A percentile compares a stretch with the other conserved stretches of the same genome.
phyloP scores from a whole-genome alignment of 2,888 invertebrate genomes.

The Hyposoter didymator region DNA sequence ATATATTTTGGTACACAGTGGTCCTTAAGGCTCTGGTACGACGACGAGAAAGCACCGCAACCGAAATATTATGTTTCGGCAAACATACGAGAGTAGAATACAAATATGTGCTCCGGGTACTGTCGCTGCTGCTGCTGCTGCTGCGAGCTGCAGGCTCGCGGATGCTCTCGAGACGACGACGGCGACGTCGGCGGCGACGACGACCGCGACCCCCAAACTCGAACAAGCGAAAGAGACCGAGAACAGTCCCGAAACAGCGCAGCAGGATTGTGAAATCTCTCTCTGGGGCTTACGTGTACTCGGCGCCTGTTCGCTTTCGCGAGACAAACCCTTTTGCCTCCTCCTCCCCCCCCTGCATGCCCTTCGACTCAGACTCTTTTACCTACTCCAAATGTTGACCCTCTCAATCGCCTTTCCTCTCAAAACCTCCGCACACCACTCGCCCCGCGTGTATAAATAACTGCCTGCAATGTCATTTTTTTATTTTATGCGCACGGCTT shows the following conservation, averaged over 20 bases:
- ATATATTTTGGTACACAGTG: constrained; percentile 25
- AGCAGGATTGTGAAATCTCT: constrained; percentile 69
- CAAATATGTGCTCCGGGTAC: constrained; percentile 80
- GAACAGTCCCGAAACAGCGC: constrained; percentile 49
- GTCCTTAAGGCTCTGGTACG: constrained; percentile 33
- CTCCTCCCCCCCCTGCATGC: constrained; percentile 29
- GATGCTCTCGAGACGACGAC: constrained; percentile 66
- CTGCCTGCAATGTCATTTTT: constrained; percentile 26
- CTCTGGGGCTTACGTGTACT: constrained; percentile 62
- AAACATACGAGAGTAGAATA: constrained; percentile 82
- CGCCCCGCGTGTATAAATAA: constrained; percentile 46
- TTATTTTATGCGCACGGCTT: neutral
- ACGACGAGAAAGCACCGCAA: constrained; percentile 69
- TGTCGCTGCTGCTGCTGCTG: neutral
- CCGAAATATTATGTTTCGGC: constrained; percentile 83
- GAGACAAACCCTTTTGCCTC: constrained; percentile 33
- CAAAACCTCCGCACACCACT: no score
- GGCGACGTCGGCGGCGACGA: constrained; percentile 37
- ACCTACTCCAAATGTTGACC: constrained; percentile 80
- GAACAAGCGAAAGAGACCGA: constrained; percentile 51
- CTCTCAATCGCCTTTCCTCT: constrained; percentile 78
- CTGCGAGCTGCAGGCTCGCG: constrained; percentile 24
- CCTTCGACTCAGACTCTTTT: constrained; percentile 33
- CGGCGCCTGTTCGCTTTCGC: constrained; percentile 53
- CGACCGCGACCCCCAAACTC: constrained; percentile 64